Conservation (phyloP, 2,888 invertebrate species). For the Xanthorhoe spadicearia region DNA sequence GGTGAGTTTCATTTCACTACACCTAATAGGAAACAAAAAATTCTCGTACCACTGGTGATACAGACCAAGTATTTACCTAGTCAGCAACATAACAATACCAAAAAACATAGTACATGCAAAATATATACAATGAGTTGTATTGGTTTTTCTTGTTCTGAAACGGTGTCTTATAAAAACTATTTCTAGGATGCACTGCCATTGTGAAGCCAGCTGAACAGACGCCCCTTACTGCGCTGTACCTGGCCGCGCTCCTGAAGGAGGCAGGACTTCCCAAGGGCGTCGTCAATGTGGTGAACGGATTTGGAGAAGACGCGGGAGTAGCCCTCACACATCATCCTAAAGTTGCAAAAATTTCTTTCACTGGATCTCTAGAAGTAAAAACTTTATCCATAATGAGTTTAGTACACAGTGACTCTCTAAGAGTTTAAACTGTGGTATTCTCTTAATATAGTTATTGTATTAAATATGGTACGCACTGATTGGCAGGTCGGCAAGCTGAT, state of each 20-base stretch:
- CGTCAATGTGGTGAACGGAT: conserved; percentile 94
- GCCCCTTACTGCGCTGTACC: conserved; percentile 92
- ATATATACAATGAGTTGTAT: no score
- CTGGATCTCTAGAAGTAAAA: conserved; percentile 80
- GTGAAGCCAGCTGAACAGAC: conserved; percentile 98
- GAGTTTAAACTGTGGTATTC: no score
- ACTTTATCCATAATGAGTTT: no score
- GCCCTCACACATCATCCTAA: conserved; percentile 88
- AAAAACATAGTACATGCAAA: no score
- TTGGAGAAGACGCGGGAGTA: conserved; percentile 90
- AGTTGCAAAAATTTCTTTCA: conserved; percentile 94
- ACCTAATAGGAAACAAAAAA: no score
- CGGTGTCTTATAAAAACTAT: background rate
- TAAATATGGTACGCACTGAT: background rate
- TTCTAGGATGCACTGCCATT: conserved; percentile 89
- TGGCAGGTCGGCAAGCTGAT: conserved; percentile 83
- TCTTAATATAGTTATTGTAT: background rate
- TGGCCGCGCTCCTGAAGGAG: conserved; percentile 91
- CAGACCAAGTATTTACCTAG: no score
- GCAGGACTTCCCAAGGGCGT: conserved; percentile 96
- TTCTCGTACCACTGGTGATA: no score
- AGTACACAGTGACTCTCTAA: no score
- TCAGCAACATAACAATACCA: no score
- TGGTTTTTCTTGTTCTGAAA: no score
- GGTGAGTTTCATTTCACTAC: conserved; percentile 56